These are phyloP conservation scores for Lineus longissimus DNA, from an alignment of 1,140 invertebrate species.

Conservation along the genomic window DNA sequence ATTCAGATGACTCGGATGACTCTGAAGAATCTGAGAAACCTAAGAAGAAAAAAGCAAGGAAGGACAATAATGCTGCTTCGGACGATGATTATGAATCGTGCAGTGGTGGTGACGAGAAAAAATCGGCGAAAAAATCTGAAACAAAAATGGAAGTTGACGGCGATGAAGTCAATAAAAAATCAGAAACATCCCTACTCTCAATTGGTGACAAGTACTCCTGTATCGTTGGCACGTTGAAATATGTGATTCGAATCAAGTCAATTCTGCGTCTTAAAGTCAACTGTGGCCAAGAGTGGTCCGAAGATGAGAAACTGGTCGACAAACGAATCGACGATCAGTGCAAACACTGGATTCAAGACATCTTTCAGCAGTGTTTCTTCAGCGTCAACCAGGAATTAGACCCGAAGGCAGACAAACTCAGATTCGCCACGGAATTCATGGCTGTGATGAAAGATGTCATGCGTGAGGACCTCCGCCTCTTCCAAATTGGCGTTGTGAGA, in stretches of 20 bases:
- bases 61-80: background rate
- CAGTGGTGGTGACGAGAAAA: background rate
- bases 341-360: background rate
- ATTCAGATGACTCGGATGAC: background rate
- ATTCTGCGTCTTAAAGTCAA: background rate
- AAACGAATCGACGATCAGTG: background rate
- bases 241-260: slow-evolving; percentile 4
- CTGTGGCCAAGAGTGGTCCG: background rate
- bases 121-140: no score
- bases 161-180: background rate
- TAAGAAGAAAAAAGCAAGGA: background rate
- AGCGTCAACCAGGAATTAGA: slow-evolving; percentile 2
- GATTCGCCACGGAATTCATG: slow-evolving; percentile 4
- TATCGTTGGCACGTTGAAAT: background rate
- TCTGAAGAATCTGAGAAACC: background rate
- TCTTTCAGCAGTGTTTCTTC: background rate
- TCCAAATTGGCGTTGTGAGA: background rate
- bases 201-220: background rate
- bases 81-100: background rate
- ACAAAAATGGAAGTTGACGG: slow-evolving; percentile 6
- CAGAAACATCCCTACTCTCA: background rate
- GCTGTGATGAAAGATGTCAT: background rate
- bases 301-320: background rate
- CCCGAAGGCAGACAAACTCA: background rate
- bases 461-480: background rate